Percentiles rank a stretch among this genome's conserved stretches.
phyloP scores from a whole-genome alignment of 2,113 vertebrate genomes.

The Poecile atricapillus region DNA sequence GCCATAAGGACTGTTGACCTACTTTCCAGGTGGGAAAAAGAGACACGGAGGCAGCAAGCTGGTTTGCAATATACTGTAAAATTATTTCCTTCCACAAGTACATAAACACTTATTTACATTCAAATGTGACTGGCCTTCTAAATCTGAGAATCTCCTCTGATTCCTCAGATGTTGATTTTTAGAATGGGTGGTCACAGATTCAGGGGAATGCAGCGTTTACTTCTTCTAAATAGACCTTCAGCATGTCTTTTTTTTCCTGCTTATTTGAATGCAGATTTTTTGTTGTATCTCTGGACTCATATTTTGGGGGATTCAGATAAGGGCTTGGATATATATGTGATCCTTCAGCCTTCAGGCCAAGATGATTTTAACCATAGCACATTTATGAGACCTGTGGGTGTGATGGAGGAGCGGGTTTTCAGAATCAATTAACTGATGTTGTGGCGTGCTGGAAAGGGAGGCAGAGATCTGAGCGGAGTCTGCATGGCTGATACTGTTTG shows the following conservation, averaged over 20 bases:
- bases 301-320: neutral
- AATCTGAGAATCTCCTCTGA: neutral
- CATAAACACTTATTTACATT: slow-evolving; percentile 2
- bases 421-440: neutral
- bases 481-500: neutral
- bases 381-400: slow-evolving; percentile 44
- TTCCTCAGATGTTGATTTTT: neutral
- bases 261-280: neutral
- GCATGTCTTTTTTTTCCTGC: neutral
- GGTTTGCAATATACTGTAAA: slow-evolving; percentile 13
- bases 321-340: neutral
- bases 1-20: slow-evolving; percentile 50
- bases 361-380: neutral
- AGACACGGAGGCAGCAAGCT: neutral
- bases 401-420: slow-evolving; percentile 35
- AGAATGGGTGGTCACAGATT: neutral
- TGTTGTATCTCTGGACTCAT: neutral
- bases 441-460: neutral
- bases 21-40: slow-evolving; percentile 45
- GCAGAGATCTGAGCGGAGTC: neutral
- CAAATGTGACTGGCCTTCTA: neutral
- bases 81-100: neutral
- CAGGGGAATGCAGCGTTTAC: neutral
- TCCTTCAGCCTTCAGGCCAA: neutral
- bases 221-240: neutral